These are phyloP conservation scores for Liodrosophila aerea DNA, from an alignment of 2,888 invertebrate species.

Conservation along the genomic window DNA sequence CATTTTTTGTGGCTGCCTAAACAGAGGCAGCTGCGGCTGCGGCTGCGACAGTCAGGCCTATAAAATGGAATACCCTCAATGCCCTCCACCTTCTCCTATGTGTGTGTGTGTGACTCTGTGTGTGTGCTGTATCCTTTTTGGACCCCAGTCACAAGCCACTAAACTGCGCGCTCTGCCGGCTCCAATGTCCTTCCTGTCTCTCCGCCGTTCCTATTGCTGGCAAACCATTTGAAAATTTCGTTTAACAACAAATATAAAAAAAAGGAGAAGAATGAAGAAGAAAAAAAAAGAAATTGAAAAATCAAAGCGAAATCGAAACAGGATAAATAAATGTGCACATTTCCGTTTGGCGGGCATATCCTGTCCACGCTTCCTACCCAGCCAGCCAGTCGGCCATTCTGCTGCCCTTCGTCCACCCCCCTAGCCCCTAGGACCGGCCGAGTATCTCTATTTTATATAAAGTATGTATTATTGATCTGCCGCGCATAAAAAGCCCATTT, in stretches of 20 bases:
- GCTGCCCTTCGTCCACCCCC: background rate
- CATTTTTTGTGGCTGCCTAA: slow-evolving; percentile 73
- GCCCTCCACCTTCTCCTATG: background rate
- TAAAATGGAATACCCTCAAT: background rate
- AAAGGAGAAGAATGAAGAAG: slow-evolving; percentile 14
- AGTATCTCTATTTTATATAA: slow-evolving; percentile 61
- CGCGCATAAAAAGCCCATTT: slow-evolving; percentile 78
- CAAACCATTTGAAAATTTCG: slow-evolving; percentile 77
- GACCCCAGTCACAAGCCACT: slow-evolving; percentile 58
- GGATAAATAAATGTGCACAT: slow-evolving; percentile 79
- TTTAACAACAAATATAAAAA: slow-evolving; percentile 56
- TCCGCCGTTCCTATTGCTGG: slow-evolving; percentile 45
- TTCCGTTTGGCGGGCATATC: slow-evolving; percentile 74
- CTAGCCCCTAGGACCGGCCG: slow-evolving; percentile 2
- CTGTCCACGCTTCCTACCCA: slow-evolving; percentile 70
- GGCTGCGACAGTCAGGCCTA: slow-evolving; percentile 11
- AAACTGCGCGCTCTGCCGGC: slow-evolving; percentile 47
- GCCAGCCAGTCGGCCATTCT: slow-evolving; percentile 16
- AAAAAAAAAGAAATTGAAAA: slow-evolving; percentile 49
- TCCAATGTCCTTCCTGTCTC: slow-evolving; percentile 1
- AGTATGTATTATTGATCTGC: slow-evolving; percentile 76
- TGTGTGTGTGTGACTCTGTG: slow-evolving; percentile 16
- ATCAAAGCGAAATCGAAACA: slow-evolving; percentile 78
- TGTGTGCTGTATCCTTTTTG: slow-evolving; percentile 20
- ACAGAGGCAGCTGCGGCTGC: slow-evolving; percentile 25